Base-by-base conservation (phyloP, 2,113 vertebrate species). In the Lepisosteus osseus region DNA sequence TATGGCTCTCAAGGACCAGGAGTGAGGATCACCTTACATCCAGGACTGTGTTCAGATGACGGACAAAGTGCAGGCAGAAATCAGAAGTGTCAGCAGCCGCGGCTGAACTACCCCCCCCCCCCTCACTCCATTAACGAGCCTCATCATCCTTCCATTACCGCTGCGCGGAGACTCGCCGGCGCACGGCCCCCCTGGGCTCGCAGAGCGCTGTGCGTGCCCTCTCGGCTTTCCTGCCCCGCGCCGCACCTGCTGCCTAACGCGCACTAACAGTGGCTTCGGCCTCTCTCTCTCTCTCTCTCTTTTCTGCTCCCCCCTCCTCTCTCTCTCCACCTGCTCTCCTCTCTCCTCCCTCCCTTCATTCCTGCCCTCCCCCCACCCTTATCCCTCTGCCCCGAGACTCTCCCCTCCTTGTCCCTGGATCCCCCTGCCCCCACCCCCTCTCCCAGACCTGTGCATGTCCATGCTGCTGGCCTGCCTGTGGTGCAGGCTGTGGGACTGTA, bases 391-490 rank as follows among this genome's bases (percentile, higher is more conserved):
- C 14, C 12, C n/a, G 5, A 14, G 61, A 47, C 69, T 7, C 61
- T 47, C 56, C 15, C 54, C 15, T 65, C 7, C 17, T 15, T 6
- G 40, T 1, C 6, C 6, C 4, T 54, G 43, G 12, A 3, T 54
- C 69, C 54, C 54, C 6, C 13, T 3, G 2, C 67, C 51, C 61
- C 51, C 7, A 17, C 64, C 61, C 45, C 8, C 62, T 61, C 65
- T 75, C 11, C 68, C 59, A 90, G 92, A 91, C 56, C 68, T 86
- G 29, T 90, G 90, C 61, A 90, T 89, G 64, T 80, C 87, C 0
- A 40, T 91, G 41, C 80, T 90, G 6, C 68, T 90, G 75, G 84
- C 85, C 15, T 92, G 90, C 5, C 87, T 92, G 45, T 93, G 90
- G 87, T 92, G 89, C 71, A 84, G 77, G 2, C 84, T 87, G 0